A percentile compares a stretch with the other conserved stretches of the same genome.
phyloP scores from a whole-genome alignment of 1,140 invertebrate species.

The Metaphire vulgaris region DNA sequence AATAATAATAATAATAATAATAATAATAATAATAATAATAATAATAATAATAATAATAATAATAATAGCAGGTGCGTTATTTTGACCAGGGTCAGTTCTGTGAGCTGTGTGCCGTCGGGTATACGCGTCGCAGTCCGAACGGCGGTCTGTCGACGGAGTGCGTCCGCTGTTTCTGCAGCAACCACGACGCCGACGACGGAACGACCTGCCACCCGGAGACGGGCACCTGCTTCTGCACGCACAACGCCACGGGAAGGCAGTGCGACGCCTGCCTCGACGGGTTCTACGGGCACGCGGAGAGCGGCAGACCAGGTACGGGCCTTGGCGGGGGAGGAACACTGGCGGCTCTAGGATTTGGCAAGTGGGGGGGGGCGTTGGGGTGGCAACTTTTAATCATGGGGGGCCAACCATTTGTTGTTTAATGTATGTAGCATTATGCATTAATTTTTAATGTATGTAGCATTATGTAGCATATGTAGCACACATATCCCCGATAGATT shows the following conservation, averaged over 20 bases:
- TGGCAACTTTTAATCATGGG: no score
- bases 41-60: no score
- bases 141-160: conserved; percentile 83
- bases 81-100: conserved; percentile 81
- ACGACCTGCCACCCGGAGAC: conserved; percentile 82
- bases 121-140: conserved; percentile 73
- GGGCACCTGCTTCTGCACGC: conserved; percentile 84
- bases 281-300: conserved; percentile 82
- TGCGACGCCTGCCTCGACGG: conserved; percentile 83
- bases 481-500: neutral
- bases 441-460: neutral
- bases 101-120: conserved; percentile 85
- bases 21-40: no score
- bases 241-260: conserved; percentile 88
- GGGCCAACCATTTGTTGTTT: no score
- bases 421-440: no score
- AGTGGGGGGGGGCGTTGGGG: no score
- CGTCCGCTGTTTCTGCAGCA: conserved; percentile 86
- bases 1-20: no score
- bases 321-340: neutral
- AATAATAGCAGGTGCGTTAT: no score
- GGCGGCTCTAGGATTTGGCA: no score
- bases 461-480: neutral
- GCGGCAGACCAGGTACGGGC: conserved; percentile 61
- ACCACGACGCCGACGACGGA: conserved; percentile 65